A percentile compares a stretch with the other conserved stretches of the same genome.
Conservation (phyloP, 2,888 invertebrate genomes). For the Branchellion lobata region DNA sequence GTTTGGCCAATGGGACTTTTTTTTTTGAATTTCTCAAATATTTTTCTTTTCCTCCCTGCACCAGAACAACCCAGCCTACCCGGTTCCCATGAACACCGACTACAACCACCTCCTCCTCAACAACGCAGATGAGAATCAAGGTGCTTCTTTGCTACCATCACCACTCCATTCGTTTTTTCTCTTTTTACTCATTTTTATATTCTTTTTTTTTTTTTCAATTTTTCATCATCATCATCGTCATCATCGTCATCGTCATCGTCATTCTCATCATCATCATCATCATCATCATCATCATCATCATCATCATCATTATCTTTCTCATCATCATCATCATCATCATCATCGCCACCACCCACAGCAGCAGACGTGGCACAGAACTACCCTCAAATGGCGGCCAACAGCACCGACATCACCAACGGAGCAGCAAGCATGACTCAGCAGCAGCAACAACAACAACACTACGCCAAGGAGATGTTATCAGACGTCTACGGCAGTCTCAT, state of each 20-base stretch:
- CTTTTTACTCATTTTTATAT: too few species aligned
- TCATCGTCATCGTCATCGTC: too few species aligned
- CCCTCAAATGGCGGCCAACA: conserved; percentile 3
- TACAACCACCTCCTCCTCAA: conserved; percentile 20
- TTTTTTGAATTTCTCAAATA: too few species aligned
- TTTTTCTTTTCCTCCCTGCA: too few species aligned
- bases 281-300: neutral
- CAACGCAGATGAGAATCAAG: conserved; percentile 34
- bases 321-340: neutral
- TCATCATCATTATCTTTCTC: neutral
- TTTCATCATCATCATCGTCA: neutral
- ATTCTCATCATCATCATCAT: neutral
- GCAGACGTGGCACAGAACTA: conserved; percentile 18
- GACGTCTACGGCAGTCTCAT: conserved; percentile 38
- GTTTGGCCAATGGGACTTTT: too few species aligned
- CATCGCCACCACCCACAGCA: neutral
- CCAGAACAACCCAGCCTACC: conserved; percentile 20
- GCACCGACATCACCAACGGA: neutral
- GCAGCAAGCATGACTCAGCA: neutral
- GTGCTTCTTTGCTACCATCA: too few species aligned
- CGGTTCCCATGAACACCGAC: conserved; percentile 18
- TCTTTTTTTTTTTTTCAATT: neutral
- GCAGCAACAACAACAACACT: conserved; percentile 37
- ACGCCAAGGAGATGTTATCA: conserved; percentile 34
- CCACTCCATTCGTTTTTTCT: too few species aligned